A percentile compares a stretch with the other conserved stretches of the same genome.
These are phyloP conservation scores for Callorhinus ursinus DNA, from an alignment of 2,113 vertebrate species.

Conservation along the genomic window DNA sequence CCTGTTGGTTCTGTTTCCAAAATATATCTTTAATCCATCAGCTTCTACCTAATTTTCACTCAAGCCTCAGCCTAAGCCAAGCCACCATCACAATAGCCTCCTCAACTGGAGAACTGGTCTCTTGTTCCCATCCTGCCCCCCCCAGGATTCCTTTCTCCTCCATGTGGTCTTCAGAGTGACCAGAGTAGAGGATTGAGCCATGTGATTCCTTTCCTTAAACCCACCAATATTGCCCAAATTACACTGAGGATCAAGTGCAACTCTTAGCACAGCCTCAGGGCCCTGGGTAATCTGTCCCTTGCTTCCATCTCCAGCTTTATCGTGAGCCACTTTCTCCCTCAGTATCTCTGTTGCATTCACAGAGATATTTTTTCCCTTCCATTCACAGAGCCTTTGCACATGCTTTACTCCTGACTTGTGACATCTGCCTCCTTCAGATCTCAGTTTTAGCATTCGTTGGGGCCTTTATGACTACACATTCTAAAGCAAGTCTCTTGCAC, in stretches of 20 bases:
- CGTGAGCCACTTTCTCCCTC: neutral
- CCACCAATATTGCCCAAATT: neutral
- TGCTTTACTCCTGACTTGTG: neutral
- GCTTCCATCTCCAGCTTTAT: neutral
- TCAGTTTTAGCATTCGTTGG: neutral
- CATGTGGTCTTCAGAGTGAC: neutral
- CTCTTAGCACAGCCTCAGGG: neutral
- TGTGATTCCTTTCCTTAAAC: neutral
- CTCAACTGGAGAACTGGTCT: neutral
- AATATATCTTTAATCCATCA: neutral
- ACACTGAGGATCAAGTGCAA: neutral
- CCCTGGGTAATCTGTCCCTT: neutral
- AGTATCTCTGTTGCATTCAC: neutral
- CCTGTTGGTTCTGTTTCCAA: neutral
- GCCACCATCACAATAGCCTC: neutral
- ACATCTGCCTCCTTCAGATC: neutral
- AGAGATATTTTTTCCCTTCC: neutral
- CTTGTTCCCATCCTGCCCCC: neutral
- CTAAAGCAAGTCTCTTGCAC: neutral
- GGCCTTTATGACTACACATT: neutral
- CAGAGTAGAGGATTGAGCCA: neutral
- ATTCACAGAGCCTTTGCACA: neutral
- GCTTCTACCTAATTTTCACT: neutral
- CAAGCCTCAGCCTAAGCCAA: neutral
- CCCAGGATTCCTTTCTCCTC: neutral